Conservation (phyloP, 1,140 invertebrate genomes). For the Ctenoplectra terminalis region DNA sequence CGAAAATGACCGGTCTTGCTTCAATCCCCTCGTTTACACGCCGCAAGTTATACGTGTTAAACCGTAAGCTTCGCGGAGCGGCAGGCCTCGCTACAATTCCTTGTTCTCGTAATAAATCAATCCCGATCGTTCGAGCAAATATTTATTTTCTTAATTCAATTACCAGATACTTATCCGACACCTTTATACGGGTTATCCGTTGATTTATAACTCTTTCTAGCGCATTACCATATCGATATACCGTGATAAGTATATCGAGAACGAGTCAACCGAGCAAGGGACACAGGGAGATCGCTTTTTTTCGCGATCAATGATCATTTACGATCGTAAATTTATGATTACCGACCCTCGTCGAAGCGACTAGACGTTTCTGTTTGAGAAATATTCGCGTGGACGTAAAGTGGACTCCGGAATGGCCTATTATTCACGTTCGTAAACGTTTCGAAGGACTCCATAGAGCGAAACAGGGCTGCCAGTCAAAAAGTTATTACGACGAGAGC, state of each 20-base stretch:
- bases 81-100: slow-evolving; percentile 49
- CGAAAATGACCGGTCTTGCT: slow-evolving; percentile 63
- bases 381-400: no score
- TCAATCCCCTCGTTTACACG: slow-evolving; percentile 58
- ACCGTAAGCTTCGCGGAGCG: slow-evolving; percentile 22
- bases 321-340: no score
- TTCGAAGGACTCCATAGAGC: neutral
- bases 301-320: neutral
- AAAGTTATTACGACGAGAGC: neutral
- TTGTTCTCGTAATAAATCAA: slow-evolving; percentile 60
- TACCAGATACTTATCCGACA: slow-evolving; percentile 55
- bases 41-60: slow-evolving; percentile 54
- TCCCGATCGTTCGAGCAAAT: slow-evolving; percentile 35
- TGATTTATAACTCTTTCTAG: slow-evolving; percentile 58
- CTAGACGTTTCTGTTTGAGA: no score
- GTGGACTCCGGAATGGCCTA: neutral
- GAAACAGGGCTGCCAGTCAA: neutral
- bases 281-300: neutral
- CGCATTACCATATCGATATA: slow-evolving; percentile 24
- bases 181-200: slow-evolving; percentile 46
- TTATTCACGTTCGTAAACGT: neutral
- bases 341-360: no score
- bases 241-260: slow-evolving; percentile 21
- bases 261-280: neutral
- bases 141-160: slow-evolving; percentile 66